phyloP scores from a whole-genome alignment of 2,113 vertebrate species.

The Dendropsophus ebraccatus region DNA sequence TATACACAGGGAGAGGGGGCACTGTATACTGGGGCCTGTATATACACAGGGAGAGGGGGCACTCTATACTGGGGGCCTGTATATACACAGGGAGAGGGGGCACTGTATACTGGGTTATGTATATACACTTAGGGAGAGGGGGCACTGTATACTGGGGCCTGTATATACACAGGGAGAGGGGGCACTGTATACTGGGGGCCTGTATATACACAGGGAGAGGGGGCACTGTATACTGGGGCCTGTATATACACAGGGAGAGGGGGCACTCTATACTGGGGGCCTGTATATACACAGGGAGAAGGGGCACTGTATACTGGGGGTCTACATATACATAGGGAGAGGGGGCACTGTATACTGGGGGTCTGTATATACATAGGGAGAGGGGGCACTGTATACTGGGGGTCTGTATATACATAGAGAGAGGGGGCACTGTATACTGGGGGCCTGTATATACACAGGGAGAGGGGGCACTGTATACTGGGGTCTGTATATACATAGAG shows the following conservation, averaged over 20 bases:
- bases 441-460: background rate
- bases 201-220: background rate
- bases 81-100: too few species aligned
- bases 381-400: background rate
- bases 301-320: background rate
- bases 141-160: background rate
- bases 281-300: background rate
- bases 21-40: background rate
- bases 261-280: background rate
- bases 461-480: background rate
- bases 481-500: background rate
- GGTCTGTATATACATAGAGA: background rate
- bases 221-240: background rate
- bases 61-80: background rate
- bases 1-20: too few species aligned
- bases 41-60: background rate
- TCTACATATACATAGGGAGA: background rate
- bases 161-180: background rate
- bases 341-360: background rate
- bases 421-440: background rate
- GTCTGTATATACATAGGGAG: background rate
- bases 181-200: background rate
- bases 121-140: background rate
- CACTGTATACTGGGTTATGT: background rate
- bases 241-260: background rate